Conservation (phyloP, 2,113 vertebrate genomes). For the Hippocampus zosterae region DNA sequence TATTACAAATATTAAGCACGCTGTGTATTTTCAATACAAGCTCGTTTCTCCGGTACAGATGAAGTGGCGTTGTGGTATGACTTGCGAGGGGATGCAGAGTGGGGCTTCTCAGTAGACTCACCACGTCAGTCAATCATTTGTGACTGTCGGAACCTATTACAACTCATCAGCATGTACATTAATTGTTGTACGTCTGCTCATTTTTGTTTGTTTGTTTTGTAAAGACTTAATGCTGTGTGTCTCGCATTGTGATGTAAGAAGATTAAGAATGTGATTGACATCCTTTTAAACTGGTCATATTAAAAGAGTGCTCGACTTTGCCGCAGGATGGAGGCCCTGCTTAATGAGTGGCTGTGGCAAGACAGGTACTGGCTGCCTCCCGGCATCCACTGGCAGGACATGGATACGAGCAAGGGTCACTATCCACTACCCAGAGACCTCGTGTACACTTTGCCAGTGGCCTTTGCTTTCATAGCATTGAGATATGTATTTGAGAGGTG, state of each 20-base stretch:
- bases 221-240: constrained; percentile 4
- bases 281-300: constrained; percentile 26
- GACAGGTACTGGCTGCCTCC: constrained; percentile 84
- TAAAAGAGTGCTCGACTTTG: neutral
- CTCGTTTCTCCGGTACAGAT: neutral
- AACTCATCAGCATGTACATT: neutral
- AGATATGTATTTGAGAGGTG: constrained; percentile 84
- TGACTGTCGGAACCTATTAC: neutral
- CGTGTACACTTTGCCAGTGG: constrained; percentile 75
- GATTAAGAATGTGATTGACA: constrained; percentile 32
- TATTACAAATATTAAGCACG: too few species aligned
- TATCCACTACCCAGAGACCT: constrained; percentile 79
- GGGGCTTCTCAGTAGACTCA: constrained; percentile 1
- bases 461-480: constrained; percentile 72
- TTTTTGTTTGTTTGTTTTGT: neutral
- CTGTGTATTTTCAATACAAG: neutral
- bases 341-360: constrained; percentile 83
- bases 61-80: neutral
- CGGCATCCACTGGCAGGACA: constrained; percentile 77
- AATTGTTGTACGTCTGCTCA: neutral
- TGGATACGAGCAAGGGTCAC: constrained; percentile 61
- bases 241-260: neutral
- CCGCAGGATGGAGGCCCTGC: constrained; percentile 74
- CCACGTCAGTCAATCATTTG: constrained; percentile 3
- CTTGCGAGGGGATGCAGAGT: neutral